Conservation (phyloP, 2,888 invertebrate genomes). For the Drosophila histrio region DNA sequence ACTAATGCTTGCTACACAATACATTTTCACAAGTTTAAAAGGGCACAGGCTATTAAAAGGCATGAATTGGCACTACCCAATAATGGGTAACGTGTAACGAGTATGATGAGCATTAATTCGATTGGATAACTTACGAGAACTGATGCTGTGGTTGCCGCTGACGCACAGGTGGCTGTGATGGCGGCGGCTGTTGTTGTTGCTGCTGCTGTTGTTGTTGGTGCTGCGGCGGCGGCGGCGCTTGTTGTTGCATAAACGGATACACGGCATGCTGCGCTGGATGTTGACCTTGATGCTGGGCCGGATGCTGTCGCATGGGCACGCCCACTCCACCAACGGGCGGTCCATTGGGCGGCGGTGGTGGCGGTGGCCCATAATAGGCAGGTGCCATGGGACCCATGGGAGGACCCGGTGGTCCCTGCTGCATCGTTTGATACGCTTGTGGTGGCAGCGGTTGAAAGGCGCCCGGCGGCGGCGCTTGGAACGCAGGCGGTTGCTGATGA, state of each 20-base stretch:
- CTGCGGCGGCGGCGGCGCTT: conserved; percentile 79
- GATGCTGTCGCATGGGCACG: conserved; percentile 83
- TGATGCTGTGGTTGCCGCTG: conserved; percentile 83
- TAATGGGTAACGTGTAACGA: no score
- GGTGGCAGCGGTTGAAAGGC: conserved; percentile 85
- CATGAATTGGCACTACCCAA: no score
- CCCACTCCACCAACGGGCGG: conserved; percentile 56
- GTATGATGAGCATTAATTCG: no score
- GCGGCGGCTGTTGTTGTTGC: conserved; percentile 68
- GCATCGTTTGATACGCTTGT: conserved; percentile 85
- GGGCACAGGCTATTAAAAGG: no score
- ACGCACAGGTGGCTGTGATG: conserved; percentile 65
- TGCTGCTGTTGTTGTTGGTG: conserved; percentile 76
- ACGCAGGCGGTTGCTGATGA: conserved; percentile 68
- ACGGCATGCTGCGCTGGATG: conserved; percentile 78
- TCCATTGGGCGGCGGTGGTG: conserved; percentile 80
- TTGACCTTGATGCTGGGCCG: conserved; percentile 45
- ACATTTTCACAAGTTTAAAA: no score
- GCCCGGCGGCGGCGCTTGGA: conserved; percentile 82
- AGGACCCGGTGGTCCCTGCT: conserved; percentile 69
- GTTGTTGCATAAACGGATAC: conserved; percentile 82
- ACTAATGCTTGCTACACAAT: no score
- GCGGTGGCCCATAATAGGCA: conserved; percentile 68
- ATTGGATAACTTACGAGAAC: conserved; percentile 78
- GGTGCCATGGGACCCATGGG: conserved; percentile 78